Evolutionary conservation across 53 echinoderm and acorn worm species (phyloP).

Genomic region (Crossaster papposus): DNA sequence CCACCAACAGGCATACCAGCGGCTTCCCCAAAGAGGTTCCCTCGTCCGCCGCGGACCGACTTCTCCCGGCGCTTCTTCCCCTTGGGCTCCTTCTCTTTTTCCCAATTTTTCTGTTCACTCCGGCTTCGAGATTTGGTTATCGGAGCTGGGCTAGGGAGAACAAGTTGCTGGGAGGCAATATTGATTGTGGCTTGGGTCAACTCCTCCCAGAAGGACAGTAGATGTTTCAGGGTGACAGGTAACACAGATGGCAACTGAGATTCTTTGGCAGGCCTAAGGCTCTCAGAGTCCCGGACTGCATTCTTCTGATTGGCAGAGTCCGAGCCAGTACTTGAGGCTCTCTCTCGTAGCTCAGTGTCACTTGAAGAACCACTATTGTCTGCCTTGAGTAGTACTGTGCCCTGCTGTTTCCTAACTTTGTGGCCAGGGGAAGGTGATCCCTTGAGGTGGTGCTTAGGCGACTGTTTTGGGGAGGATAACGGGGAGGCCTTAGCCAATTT

Average conservation of each 20-base stretch:
- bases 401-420: constrained; percentile 56
- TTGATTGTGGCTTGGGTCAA: constrained; percentile 84
- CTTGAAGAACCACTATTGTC: constrained; percentile 46
- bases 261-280: constrained; percentile 44
- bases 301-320: constrained; percentile 65
- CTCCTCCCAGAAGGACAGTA: constrained; percentile 95
- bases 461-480: constrained; percentile 70
- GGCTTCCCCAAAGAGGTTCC: constrained; percentile 95
- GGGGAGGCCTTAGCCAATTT: constrained; percentile 70
- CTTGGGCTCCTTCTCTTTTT: constrained; percentile 80
- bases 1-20: constrained; percentile 84
- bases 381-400: constrained; percentile 50
- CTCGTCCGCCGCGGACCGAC: constrained; percentile 85
- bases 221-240: constrained; percentile 86
- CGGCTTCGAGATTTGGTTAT: constrained; percentile 81
- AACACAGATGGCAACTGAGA: constrained; percentile 41
- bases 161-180: constrained; percentile 87
- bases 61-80: constrained; percentile 94
- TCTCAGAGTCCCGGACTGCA: constrained; percentile 46
- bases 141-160: constrained; percentile 91
- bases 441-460: constrained; percentile 64
- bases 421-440: constrained; percentile 57
- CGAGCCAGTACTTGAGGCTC: constrained; percentile 83
- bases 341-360: constrained; percentile 69
- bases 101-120: constrained; percentile 53